A percentile compares a stretch with the other conserved stretches of the same genome.
phyloP scores from a whole-genome alignment of 2,888 invertebrate genomes.

The Athalia circularis region DNA sequence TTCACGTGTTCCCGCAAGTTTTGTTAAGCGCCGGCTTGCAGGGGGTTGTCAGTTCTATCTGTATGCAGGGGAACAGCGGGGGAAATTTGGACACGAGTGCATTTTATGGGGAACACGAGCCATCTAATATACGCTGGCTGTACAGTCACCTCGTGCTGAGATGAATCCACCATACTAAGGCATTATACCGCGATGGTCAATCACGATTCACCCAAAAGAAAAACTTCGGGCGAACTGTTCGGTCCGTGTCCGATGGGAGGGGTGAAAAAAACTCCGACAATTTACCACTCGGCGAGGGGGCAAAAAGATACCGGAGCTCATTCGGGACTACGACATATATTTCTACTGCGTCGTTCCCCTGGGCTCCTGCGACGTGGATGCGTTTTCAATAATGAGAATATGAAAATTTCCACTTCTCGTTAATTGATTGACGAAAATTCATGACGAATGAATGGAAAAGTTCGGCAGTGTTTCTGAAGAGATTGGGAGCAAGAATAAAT shows the following conservation, averaged over 20 bases:
- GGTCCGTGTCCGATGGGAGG: background rate
- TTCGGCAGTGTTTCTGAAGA: too few relatives aligned
- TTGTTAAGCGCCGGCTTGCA: background rate
- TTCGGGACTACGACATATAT: background rate
- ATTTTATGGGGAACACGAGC: constrained; percentile 33
- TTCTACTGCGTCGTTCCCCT: background rate
- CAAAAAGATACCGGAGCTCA: constrained; percentile 7
- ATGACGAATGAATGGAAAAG: too few relatives aligned
- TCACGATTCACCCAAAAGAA: constrained; percentile 21
- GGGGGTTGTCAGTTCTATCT: background rate
- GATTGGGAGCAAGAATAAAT: too few relatives aligned
- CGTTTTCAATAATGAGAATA: too few relatives aligned
- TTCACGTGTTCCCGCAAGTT: constrained; percentile 22
- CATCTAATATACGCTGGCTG: constrained; percentile 26
- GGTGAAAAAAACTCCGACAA: constrained; percentile 15
- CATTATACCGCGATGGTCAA: constrained; percentile 32
- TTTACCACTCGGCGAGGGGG: background rate
- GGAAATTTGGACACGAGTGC: constrained; percentile 35
- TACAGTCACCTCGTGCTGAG: too few relatives aligned
- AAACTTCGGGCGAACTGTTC: background rate
- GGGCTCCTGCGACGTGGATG: too few relatives aligned
- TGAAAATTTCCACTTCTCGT: too few relatives aligned
- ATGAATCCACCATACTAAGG: background rate
- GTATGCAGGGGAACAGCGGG: background rate
- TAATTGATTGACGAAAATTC: too few relatives aligned